Evolutionary conservation across 1,140 invertebrate species (phyloP).

Genomic region (Gryon sp.): DNA sequence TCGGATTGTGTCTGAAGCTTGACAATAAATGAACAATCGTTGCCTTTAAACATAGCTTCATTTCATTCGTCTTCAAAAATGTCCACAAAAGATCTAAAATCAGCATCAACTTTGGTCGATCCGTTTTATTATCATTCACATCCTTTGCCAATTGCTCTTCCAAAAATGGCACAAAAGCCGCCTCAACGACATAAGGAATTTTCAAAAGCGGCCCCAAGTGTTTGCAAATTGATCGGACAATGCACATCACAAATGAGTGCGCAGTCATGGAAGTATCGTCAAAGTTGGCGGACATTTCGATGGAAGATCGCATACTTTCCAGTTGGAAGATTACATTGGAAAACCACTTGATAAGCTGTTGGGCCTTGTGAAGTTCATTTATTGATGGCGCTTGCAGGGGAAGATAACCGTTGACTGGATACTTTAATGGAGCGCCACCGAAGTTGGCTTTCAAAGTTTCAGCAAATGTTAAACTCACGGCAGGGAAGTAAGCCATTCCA

Average conservation of each 20-base stretch:
- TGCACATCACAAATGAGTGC: slow-evolving; percentile 77
- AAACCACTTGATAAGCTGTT: slow-evolving; percentile 82
- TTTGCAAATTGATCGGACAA: slow-evolving; percentile 80
- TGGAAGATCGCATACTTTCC: slow-evolving; percentile 43
- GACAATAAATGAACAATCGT: slow-evolving; percentile 81
- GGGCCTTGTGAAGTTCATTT: slow-evolving; percentile 79
- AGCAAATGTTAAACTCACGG: slow-evolving; percentile 86
- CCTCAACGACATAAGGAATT: slow-evolving; percentile 81
- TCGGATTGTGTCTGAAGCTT: slow-evolving; percentile 82
- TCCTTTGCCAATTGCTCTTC: slow-evolving; percentile 67
- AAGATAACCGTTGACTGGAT: slow-evolving; percentile 85
- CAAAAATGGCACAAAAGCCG: slow-evolving; percentile 79
- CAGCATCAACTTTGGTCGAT: slow-evolving; percentile 69
- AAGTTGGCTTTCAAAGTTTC: slow-evolving; percentile 91
- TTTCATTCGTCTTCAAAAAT: slow-evolving; percentile 83
- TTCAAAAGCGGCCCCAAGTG: slow-evolving; percentile 79
- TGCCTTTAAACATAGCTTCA: slow-evolving; percentile 83
- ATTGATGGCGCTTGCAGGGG: slow-evolving; percentile 84
- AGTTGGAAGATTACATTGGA: slow-evolving; percentile 79
- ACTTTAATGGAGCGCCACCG: slow-evolving; percentile 85
- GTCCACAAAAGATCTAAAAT: slow-evolving; percentile 84
- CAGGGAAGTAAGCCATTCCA: slow-evolving; percentile 88
- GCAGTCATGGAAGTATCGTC: slow-evolving; percentile 67
- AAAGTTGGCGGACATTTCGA: background rate
- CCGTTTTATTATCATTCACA: slow-evolving; percentile 27